Evolutionary conservation across 30 jellyfish, hydroid and myxozoan species (phyloP).

Genomic region (Aurelia aurita complex sp. Pacific): DNA sequence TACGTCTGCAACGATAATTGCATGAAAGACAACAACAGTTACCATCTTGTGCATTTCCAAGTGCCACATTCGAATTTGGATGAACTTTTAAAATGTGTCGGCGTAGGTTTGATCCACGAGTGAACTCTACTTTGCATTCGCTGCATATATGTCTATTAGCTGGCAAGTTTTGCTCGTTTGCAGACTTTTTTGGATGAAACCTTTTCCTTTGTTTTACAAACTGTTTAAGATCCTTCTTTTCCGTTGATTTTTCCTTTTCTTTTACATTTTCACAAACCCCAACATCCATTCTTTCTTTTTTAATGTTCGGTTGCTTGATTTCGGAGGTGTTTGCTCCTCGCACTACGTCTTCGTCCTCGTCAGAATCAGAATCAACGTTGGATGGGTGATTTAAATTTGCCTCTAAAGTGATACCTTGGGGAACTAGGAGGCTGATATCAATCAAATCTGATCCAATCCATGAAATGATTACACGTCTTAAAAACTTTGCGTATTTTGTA

Average conservation of each 20-base stretch:
- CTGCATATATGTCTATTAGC: no score
- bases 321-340: background rate
- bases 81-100: no score
- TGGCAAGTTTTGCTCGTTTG: background rate
- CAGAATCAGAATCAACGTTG: background rate
- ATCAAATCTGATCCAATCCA: slow-evolving; percentile 2
- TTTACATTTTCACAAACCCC: background rate
- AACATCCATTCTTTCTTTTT: background rate
- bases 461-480: background rate
- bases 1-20: no score
- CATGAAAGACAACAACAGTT: no score
- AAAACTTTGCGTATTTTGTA: slow-evolving; percentile 3
- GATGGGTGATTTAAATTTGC: background rate
- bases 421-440: slow-evolving; percentile 5
- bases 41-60: no score
- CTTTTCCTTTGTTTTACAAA: background rate
- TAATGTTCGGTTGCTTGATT: background rate
- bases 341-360: no score
- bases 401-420: background rate
- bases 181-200: background rate
- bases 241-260: background rate
- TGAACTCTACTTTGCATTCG: no score
- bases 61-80: no score
- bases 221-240: background rate
- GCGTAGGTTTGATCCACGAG: no score